Percentiles rank a stretch among this genome's conserved stretches.
These are phyloP conservation scores for Anseranas semipalmata DNA, from an alignment of 2,113 vertebrate species.

Conservation along the genomic window DNA sequence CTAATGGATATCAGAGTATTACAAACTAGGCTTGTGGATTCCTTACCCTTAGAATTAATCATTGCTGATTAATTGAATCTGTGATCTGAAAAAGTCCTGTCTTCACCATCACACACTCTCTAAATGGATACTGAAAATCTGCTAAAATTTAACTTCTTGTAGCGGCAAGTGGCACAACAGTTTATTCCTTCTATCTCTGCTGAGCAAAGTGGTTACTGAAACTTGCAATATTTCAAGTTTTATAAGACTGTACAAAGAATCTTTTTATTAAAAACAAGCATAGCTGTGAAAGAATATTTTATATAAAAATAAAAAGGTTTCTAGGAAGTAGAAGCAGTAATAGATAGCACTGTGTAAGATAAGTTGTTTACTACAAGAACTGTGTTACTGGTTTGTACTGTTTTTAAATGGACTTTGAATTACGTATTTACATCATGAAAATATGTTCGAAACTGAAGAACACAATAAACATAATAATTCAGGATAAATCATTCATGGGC, in stretches of 20 bases:
- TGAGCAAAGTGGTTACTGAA: slow-evolving; percentile 17
- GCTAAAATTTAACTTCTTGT: neutral
- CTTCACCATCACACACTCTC: neutral
- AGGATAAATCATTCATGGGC: neutral
- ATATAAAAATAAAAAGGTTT: neutral
- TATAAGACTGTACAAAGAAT: neutral
- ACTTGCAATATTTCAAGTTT: neutral
- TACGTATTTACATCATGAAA: neutral
- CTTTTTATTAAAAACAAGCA: neutral
- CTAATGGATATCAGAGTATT: neutral
- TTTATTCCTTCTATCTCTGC: neutral
- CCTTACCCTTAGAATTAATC: slow-evolving; percentile 43
- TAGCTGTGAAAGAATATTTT: neutral
- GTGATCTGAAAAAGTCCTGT: slow-evolving; percentile 30
- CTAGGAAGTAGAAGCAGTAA: neutral
- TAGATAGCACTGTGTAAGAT: neutral
- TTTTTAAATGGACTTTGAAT: neutral
- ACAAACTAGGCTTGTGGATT: slow-evolving; percentile 11
- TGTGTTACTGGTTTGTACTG: neutral
- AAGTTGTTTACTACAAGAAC: neutral
- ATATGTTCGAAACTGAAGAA: neutral
- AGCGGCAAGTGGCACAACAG: neutral
- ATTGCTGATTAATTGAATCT: slow-evolving; percentile 42
- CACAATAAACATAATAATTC: neutral
- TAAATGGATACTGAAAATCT: slow-evolving; percentile 4